phyloP scores from a whole-genome alignment of 2,797 vertebrate genomes.

The Esox lucius region DNA sequence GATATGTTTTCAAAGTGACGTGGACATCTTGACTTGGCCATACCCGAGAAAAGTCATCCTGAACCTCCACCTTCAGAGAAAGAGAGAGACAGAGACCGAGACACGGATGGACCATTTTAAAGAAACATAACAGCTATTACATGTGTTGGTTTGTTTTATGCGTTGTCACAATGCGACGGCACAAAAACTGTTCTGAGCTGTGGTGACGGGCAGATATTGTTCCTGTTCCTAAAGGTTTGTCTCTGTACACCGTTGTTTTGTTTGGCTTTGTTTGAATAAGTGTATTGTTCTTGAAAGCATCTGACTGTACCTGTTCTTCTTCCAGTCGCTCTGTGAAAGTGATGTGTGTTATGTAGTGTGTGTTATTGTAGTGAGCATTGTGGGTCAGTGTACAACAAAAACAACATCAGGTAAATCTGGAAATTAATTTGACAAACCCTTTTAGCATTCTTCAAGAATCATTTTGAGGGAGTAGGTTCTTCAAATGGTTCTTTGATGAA shows the following conservation, averaged over 20 bases:
- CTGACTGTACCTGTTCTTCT: constrained; percentile 52
- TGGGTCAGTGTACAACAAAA: no score
- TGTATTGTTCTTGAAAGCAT: neutral
- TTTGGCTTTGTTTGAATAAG: neutral
- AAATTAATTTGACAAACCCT: no score
- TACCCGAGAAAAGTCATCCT: constrained; percentile 78
- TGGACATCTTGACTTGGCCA: constrained; percentile 72
- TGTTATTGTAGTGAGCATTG: no score
- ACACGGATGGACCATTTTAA: neutral
- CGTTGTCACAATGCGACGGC: no score
- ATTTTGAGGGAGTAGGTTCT: no score
- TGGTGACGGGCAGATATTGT: neutral
- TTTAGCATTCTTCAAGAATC: no score
- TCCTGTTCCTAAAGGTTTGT: neutral
- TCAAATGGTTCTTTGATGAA: no score
- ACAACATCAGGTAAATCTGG: no score
- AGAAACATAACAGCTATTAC: neutral
- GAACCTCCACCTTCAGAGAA: constrained; percentile 72
- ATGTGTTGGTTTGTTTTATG: no score
- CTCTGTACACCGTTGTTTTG: neutral
- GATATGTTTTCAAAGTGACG: constrained; percentile 79
- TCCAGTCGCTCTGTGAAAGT: constrained; percentile 35
- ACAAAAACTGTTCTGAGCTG: no score
- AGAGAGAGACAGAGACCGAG: constrained; percentile 9
- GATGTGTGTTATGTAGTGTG: no score